Evolutionary conservation across 64 coral and sea anemone species (phyloP), one percentile per base, ranked within the genome.

Genomic region (Stichodactyla mertensii): DNA sequence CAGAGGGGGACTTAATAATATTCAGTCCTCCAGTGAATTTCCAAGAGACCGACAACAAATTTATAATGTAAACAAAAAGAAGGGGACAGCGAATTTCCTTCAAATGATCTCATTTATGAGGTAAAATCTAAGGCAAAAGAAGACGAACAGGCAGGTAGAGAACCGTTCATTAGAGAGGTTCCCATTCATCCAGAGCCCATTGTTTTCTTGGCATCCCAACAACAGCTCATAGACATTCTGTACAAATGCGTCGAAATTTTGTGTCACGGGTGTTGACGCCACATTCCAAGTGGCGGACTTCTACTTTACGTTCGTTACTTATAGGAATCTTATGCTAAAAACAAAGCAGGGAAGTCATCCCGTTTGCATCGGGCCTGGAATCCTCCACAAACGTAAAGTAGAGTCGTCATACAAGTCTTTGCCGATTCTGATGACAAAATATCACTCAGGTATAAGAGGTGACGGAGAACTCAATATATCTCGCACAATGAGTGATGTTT

Each of bases 151-250:
- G 86, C 53, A 6, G 51, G 23, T 16, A 88, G 56, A 12, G 91
- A 92, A 86, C 61, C 22, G 13, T 78, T 78, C 22, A 78, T 78
- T 11, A 7, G 74, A 10, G 45, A 27, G 26, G 74, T 78, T 78
- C 74, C 7, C 23, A 27, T 27, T 78, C 23, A 27, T 36, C 83
- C 89, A 20, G 91, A 93, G 57, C 87, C 86, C 16, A 83, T 88
- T 20, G 61, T 88, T 15, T 93, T 86, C 52, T 59, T 93, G n/a
- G 67, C 71, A 20, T 88, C 82, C 10, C 23, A 88, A 56, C 86
- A 85, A 18, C 82, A 93, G 54, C 82, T 93, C 10, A 77, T 52
- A 54, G 86, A 92, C 27, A 53, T 92, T 92, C 52, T 92, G 86
- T 45, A 62, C 53, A 5, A 88, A 88, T 24, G 86, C 86, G 16